Evolutionary conservation across 2,113 vertebrate genomes (phyloP), one percentile per base, ranked within the genome.

Genomic region (Chinchilla lanigera): DNA sequence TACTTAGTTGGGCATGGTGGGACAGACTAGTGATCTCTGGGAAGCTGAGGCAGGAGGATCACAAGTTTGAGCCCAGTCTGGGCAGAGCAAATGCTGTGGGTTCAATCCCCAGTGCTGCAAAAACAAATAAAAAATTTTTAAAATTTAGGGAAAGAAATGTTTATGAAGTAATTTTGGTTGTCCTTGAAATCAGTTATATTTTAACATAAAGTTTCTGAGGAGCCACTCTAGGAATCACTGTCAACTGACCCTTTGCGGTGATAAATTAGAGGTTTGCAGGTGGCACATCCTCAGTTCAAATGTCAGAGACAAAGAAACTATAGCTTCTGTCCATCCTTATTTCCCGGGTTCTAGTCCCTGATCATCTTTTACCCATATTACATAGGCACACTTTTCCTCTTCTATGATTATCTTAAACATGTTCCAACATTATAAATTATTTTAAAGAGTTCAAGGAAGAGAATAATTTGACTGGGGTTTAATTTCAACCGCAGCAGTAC

Each of bases 321-420:
- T 50, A 14, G 5, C 26, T 50, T 78, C 61, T 93, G 30, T 78
- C 19, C 47, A 35, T 89, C 22, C 12, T 20, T 82, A 44, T n/a
- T 89, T 92, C 60, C 71, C 9, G 52, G 56, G 44, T 93, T 85
- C 56, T 69, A 13, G 63, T 69, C 33, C 22, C n/a, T 85, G 33
- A 16, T 63, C 38, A 77, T 63, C 33, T 94, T 84, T 67, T 75
- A 67, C 0, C 4, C 6, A 54, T 14, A 85, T 73, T 33, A 80
- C 75, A 69, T 1, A 86, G 13, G 33, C 38, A 93, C 35, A 26
- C 58, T 35, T 61, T 87, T 65, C 30, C 8, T 89, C 85, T 94
- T 81, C 77, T 80, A 6, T 73, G 4, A 86, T 90, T 94, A 69
- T 16, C 11, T 83, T 88, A 88, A 97, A 96, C 35, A n/a, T 85